Evolutionary conservation across 2,113 vertebrate species (phyloP), one percentile per base, ranked within the genome.

Genomic region (Chrysemys picta): DNA sequence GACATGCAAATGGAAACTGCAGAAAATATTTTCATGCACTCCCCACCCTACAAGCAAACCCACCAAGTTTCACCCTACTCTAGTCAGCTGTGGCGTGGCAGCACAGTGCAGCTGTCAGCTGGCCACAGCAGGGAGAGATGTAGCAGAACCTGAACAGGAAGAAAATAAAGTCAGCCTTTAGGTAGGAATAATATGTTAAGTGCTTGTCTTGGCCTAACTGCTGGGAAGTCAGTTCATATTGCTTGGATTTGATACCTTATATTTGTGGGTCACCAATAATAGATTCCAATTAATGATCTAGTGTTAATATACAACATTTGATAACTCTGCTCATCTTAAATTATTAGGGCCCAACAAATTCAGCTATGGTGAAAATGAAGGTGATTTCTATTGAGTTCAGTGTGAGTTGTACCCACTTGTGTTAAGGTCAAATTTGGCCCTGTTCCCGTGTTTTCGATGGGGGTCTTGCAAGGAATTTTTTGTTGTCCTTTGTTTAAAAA

Each of bases 1-100:
- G 89, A 95, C 94, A 91, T 92, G 92, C 90, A 96, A 95, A 92
- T 87, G 95, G 93, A 97, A 97, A 95, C 96, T 94, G 95, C 92
- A 96, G 96, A 97, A 96, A 95, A 96, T 93, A 94, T 94, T 97
- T 96, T 95, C 81, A 89, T 95, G 85, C 90, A 85, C 92, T 91
- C 93, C 95, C 91, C 96, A 97, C 92, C 93, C 94, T 95, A 54
- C 93, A 93, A 94, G 88, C 93, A 97, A 97, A 96, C 92, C 94
- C 89, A 97, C 85, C 87, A 87, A 50, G 14, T 88, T 94, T 92
- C 95, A 92, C 84, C 83, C 0, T 31, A 80, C 89, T 96, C 83
- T 84, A 89, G 91, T 0, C 9, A 95, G 87, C 83, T 96, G 91
- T 95, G 96, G 96, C 69, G n/a, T 94, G 93, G 93, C 95, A 88